Base-by-base conservation (phyloP, 2,797 vertebrate genomes). In the Aphelocoma californica region DNA sequence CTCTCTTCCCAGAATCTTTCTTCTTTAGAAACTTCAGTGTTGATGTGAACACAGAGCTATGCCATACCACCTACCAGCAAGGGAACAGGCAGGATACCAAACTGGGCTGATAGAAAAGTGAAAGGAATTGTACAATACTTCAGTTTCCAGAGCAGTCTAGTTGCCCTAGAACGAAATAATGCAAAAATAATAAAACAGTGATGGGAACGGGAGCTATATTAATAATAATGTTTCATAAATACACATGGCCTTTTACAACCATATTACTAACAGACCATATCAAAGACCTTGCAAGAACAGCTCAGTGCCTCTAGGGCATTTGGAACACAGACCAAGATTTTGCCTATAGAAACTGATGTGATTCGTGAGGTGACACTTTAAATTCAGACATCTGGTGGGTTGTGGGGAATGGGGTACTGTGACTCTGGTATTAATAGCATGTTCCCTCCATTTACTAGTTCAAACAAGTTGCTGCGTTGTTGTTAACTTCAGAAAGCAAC, bases 401-500 rank as follows among this genome's bases (percentile, higher is more conserved):
- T 94, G 93, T 85, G 93, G 91, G 74, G 90, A 94, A 62, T 8
- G 9, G 80, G 64, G 86, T 6, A 10, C 91, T 94, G 90, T 73
- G 94, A 73, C 93, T 92, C 57, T 87, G 91, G 53, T 91, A 93
- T 96, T 95, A 96, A 94, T 95, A 96, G 93, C 88, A 75, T 90
- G 93, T 95, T 97, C 88, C 83, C 64, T 96, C 64, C 90, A 61
- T 95, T 93, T 81, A 90, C 95, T 92, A 96, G 96, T 96, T 96
- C 95, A 95, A 96, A 96, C 96, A 97, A 95, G 96, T 93, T 81
- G 85, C 86, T 25, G 50, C 75, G 86, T 70, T 95, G 91, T 85
- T 95, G 91, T 90, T 93, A 95, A 92, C 86, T 96, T 95, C 93
- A 96, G 95, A 96, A 94, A 95, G 92, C 91, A 96, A 88, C 56